Percentiles rank a stretch among this genome's conserved stretches.
Evolutionary conservation across 2,797 vertebrate species (phyloP).

Genomic region (Varecia variegata): DNA sequence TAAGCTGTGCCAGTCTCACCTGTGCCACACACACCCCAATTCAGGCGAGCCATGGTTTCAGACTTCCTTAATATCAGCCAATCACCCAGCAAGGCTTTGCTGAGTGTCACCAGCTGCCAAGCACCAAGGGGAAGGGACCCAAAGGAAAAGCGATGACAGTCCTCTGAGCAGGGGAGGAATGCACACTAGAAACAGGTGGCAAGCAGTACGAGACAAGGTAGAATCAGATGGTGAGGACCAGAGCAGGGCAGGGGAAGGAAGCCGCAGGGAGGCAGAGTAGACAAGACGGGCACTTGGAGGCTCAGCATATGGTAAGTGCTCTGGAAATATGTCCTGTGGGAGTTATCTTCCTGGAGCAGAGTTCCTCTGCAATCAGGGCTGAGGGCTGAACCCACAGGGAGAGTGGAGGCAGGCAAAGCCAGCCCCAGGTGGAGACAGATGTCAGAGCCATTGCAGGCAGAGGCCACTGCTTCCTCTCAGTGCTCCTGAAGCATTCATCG

Average conservation of each 20-base stretch:
- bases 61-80: not conserved
- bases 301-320: not conserved
- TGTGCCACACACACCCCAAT: not conserved
- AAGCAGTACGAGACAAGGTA: not conserved
- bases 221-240: not conserved
- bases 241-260: not conserved
- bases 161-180: not conserved
- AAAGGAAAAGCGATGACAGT: not conserved
- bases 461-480: not conserved
- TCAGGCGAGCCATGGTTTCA: not conserved
- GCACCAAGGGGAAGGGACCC: not conserved
- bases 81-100: not conserved
- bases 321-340: not conserved
- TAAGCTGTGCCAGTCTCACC: not conserved
- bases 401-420: not conserved
- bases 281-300: no score
- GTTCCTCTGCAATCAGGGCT: not conserved
- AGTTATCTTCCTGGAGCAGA: not conserved
- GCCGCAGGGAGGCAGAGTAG: rapidly evolving
- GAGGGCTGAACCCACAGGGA: not conserved
- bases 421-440: not conserved
- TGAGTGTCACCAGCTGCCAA: not conserved
- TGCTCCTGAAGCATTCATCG: not conserved
- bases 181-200: not conserved
- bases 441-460: not conserved